Evolutionary conservation across 1,140 invertebrate genomes (phyloP), one percentile per base, ranked within the genome.

Genomic region (Saccostrea glomerata): DNA sequence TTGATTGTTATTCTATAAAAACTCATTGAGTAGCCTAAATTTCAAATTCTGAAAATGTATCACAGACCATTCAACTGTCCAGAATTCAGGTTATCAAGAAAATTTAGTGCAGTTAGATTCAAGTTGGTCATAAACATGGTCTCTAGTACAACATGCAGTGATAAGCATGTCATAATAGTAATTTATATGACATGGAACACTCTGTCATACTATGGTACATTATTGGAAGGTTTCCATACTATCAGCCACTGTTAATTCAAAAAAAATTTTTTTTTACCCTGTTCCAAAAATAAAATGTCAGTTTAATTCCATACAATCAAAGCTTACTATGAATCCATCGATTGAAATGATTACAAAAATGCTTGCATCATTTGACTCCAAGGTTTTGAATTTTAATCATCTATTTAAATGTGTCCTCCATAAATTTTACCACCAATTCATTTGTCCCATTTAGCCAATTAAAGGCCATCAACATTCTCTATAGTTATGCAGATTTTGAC

Each of bases 401-500:
- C 23, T 30, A 77, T 77, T 77, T 77, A 77, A 77, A 77, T 77
- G 13, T 13, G 13, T 13, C 70, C 7, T 15, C 30, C 25, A 77
- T 30, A 77, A 25, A 30, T 77, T 13, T 77, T 25, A 77, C 25
- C 30, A 30, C 25, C 15, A 30, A 77, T 15, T 77, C 25, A 30
- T 77, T 77, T 77, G 70, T 36, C 30, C 7, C 25, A 30, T 77
- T 17, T 77, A 77, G 23, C 70, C 70, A 77, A 30, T 77, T 77
- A 77, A 36, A 77, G 30, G 70, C 70, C 25, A 77, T 77, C 25
- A 30, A 36, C 30, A 77, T 30, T 77, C 5, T 36, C 70, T 77
- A 77, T 77, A 30, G 23, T 15, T 77, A 77, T 77, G 70, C 12
- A 77, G 70, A 77, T 77, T 77, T 77, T 77, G 70, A 77, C 70